These are phyloP conservation scores for Scaptomyza montana DNA, from an alignment of 1,140 invertebrate species.

Conservation along the genomic window DNA sequence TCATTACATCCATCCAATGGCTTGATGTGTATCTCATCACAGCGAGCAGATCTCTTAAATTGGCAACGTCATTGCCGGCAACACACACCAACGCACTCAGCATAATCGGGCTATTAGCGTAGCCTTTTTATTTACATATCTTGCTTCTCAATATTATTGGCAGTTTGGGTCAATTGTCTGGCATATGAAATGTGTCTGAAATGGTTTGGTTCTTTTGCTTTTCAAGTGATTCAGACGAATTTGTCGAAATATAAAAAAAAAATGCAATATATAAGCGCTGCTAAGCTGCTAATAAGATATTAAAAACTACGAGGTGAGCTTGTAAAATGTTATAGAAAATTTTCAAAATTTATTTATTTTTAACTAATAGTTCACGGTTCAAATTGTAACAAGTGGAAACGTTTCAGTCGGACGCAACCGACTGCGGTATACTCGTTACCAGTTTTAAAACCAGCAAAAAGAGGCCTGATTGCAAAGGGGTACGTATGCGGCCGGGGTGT, in stretches of 20 bases:
- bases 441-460: no score
- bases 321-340: no score
- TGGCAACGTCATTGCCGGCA: conserved; percentile 69
- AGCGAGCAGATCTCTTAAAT: conserved; percentile 42
- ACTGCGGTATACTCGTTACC: no score
- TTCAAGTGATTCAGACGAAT: conserved; percentile 14
- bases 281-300: not conserved
- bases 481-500: no score
- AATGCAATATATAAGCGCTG: not conserved
- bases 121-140: conserved; percentile 78
- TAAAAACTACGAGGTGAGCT: no score
- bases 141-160: conserved; percentile 78
- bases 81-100: not conserved
- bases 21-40: conserved; percentile 33
- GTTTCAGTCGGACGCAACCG: no score
- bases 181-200: conserved; percentile 57
- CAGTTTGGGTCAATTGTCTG: conserved; percentile 80
- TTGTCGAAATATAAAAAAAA: not conserved
- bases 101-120: conserved; percentile 76
- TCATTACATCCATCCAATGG: conserved; percentile 58
- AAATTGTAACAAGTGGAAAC: no score
- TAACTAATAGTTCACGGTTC: no score
- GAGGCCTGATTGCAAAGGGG: no score
- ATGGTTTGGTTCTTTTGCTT: conserved; percentile 32
- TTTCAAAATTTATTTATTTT: no score